Evolutionary conservation across 37 sponge, comb jelly and placozoan genomes (phyloP), one percentile per base, ranked within the genome.

Genomic region (Spongilla lacustris): DNA sequence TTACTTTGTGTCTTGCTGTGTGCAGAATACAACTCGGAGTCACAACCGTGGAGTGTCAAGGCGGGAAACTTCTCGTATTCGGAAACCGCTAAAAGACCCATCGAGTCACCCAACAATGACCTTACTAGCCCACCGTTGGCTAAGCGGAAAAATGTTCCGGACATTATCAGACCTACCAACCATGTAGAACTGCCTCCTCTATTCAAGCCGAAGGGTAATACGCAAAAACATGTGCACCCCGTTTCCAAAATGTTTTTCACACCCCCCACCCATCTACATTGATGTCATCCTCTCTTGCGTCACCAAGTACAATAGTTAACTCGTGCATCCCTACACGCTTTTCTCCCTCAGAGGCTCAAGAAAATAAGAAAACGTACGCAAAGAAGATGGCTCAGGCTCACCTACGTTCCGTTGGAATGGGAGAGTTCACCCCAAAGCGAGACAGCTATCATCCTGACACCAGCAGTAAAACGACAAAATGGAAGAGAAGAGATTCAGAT

Each of bases 371-470:
- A 49, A 31, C 67, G 36, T 90, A 90, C 76, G 91, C 91, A 14
- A 84, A 90, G 77, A 79, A 73, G 27, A 90, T 90, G 91, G 86
- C 86, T 4, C 46, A 81, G 34, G 86, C 77, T 4, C 81, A 90
- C 78, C 50, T 85, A 19, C 75, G 67, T 25, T 90, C 91, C 2
- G 83, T 90, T 17, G 91, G 91, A 24, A 85, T 85, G 48, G 91
- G 91, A 32, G 77, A 90, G 27, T 90, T 76, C 80, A 81, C 91
- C 0, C 91, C 91, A 24, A 32, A 67, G 33, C 28, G 25, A 81
- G 29, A 66, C 35, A 21, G 34, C 69, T 68, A 32, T 10, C 32
- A 74, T 31, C 32, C 74, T 21, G 34, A 31, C 4, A 74, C 74
- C 10, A 29, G 32, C 32, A 35, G 70, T 22, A 74, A 74, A 26